These are phyloP conservation scores for Acronicta aceris DNA, from an alignment of 2,888 invertebrate species.

Conservation along the genomic window DNA sequence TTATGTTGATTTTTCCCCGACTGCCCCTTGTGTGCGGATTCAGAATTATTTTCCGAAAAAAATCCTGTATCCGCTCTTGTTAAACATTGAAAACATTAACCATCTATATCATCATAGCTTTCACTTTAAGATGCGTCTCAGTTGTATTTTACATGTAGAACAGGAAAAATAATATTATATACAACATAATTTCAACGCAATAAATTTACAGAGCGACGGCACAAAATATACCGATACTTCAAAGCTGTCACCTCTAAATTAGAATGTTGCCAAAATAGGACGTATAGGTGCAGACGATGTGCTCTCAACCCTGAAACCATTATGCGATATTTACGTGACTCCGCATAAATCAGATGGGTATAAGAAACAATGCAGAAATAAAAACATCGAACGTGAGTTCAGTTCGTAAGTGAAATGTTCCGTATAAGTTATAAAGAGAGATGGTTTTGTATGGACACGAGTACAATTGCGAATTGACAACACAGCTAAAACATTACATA, in stretches of 20 bases:
- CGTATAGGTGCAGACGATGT: constrained; percentile 42
- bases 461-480: not conserved
- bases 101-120: too few species aligned
- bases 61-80: too few species aligned
- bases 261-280: constrained; percentile 47
- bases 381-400: constrained; percentile 42
- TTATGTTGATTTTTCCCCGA: too few species aligned
- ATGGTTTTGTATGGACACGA: not conserved
- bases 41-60: too few species aligned
- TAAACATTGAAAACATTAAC: too few species aligned
- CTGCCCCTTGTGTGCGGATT: too few species aligned
- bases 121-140: too few species aligned
- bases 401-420: constrained; percentile 36
- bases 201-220: constrained; percentile 26
- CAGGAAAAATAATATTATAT: too few species aligned
- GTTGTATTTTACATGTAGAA: too few species aligned
- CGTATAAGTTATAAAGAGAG: constrained; percentile 29
- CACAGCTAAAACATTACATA: not conserved
- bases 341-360: constrained; percentile 70
- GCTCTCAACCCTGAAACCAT: constrained; percentile 58
- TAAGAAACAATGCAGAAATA: constrained; percentile 56
- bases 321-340: constrained; percentile 73
- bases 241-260: constrained; percentile 49
- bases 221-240: constrained; percentile 32
- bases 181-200: not conserved